Evolutionary conservation across 1,140 invertebrate species (phyloP).

Genomic region (Cherax destructor): DNA sequence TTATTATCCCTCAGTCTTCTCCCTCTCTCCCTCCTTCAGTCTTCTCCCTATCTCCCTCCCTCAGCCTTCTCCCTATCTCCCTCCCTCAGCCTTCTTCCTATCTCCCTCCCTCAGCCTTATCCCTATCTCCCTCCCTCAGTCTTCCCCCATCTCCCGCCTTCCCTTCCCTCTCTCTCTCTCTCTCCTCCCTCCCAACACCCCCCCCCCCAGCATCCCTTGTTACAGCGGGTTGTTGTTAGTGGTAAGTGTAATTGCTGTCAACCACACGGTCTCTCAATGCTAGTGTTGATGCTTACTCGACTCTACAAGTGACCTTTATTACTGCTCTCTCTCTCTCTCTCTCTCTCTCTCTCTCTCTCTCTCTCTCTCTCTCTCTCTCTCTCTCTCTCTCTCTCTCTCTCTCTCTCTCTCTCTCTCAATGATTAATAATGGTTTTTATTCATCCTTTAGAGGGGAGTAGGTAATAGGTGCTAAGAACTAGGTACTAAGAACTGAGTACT

Average conservation of each 20-base stretch:
- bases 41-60: neutral
- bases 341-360: neutral
- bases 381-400: neutral
- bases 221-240: neutral
- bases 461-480: too few species aligned
- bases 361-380: too few species aligned
- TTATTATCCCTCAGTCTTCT: neutral
- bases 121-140: neutral
- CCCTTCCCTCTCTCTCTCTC: neutral
- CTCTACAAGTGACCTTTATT: neutral
- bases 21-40: neutral
- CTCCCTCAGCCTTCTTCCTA: neutral
- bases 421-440: neutral
- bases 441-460: too few species aligned
- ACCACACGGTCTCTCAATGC: neutral
- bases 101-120: neutral
- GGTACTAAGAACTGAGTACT: too few species aligned
- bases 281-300: neutral
- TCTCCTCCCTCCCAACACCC: neutral
- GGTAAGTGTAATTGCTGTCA: neutral
- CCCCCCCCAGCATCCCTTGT: neutral
- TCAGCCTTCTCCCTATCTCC: neutral
- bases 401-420: slow-evolving; percentile 8
- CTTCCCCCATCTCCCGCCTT: neutral
- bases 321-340: too few species aligned